Base-by-base conservation (phyloP, 2,888 invertebrate genomes). In the Magallana nippona region DNA sequence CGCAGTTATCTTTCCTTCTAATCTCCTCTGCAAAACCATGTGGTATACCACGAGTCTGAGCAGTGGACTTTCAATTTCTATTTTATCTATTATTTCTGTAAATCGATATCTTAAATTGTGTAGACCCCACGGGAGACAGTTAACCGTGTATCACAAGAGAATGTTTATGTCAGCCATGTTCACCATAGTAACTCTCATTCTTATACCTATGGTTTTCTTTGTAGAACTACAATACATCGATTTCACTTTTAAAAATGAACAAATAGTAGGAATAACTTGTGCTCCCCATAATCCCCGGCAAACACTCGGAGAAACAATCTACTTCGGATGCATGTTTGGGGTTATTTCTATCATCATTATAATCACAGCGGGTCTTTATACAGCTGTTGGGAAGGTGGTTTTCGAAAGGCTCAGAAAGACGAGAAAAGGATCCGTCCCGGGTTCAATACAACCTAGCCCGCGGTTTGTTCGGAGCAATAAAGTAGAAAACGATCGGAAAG, bases 331-430 rank as follows among this genome's bases (percentile, higher is more conserved):
- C 56, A 71, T 82, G 55, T 82, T 71, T 71, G 55, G 63, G 2
- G 56, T 82, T 11, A 60, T 71, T 19, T 55, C 44, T 22, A 10
- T 71, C 55, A 71, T 32, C 55, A 71, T 60, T 11, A 19, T 82
- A 15, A 8, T 71, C 2, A 82, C 82, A 22, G 63, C 55, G 11
- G n/a, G 71, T 8, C 82, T 82, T n/a, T 82, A 82, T 15, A 17
- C 71, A 82, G 44, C 82, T 22, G 55, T 82, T 27, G 82, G 82
- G 22, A 63, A 71, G 44, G 71, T 82, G n/a, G 63, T 82, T 3
- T 71, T 71, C 55, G 44, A 58, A 82, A 82, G 32, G 27, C 63
- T 82, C 56, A 71, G 56, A 71, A 82, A 55, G 57, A 55, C 15
- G 15, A 56, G 22, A 57, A 71, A 27, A 27, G 27, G 71, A 27